Evolutionary conservation across 2,888 invertebrate species (phyloP).

Genomic region (Drosophila nr. medialis): DNA sequence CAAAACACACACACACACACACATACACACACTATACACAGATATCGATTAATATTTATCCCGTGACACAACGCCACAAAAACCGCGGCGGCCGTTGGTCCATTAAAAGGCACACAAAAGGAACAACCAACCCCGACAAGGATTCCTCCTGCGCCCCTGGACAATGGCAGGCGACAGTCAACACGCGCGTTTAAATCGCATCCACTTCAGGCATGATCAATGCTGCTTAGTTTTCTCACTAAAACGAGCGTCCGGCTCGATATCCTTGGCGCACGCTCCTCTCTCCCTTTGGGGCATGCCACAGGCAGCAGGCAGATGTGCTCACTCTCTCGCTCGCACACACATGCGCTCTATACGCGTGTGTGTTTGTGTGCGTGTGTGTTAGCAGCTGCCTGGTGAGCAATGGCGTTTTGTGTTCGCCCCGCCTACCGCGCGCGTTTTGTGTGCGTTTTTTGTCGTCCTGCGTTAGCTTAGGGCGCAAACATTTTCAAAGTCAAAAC

Average conservation of each 20-base stretch:
- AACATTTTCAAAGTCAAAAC: constrained; percentile 63
- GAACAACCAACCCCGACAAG: constrained; percentile 50
- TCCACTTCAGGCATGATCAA: constrained; percentile 61
- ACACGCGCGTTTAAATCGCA: constrained; percentile 46
- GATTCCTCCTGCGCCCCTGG: constrained; percentile 22
- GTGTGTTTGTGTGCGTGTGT: constrained; percentile 25
- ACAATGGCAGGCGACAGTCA: constrained; percentile 56
- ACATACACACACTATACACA: constrained; percentile 22
- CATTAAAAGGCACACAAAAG: constrained; percentile 65
- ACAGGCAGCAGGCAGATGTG: constrained; percentile 50
- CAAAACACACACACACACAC: constrained; percentile 19
- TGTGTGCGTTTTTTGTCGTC: constrained; percentile 53
- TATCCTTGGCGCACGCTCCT: constrained; percentile 62
- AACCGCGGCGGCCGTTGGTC: constrained; percentile 66
- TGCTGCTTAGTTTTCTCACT: constrained; percentile 56
- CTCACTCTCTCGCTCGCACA: constrained; percentile 22
- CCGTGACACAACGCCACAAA: constrained; percentile 72
- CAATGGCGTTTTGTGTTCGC: constrained; percentile 77
- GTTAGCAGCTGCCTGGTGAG: constrained; percentile 49
- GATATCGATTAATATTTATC: constrained; percentile 74
- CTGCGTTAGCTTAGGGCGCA: constrained; percentile 38
- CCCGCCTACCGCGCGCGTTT: constrained; percentile 71
- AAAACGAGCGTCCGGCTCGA: constrained; percentile 39
- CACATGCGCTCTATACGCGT: constrained; percentile 13
- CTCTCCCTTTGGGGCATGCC: constrained; percentile 65